Conservation (phyloP, 2,888 invertebrate species). For the Hypomecis atomaria region DNA sequence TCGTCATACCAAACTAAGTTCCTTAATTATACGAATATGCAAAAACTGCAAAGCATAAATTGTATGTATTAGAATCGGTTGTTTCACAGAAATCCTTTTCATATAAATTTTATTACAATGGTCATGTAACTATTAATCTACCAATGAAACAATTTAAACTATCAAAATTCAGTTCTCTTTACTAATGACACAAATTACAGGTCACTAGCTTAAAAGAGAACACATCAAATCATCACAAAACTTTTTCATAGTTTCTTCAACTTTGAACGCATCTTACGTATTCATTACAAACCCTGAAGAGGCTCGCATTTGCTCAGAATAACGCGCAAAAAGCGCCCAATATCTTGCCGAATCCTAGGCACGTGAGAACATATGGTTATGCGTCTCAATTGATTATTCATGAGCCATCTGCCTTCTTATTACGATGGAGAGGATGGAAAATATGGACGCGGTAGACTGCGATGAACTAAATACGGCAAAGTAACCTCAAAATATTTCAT, state of each 20-base stretch:
- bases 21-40: no score
- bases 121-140: no score
- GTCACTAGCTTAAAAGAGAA: not conserved
- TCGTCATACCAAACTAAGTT: no score
- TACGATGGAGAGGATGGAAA: slow-evolving; percentile 37
- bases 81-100: no score
- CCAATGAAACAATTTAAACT: no score
- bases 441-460: slow-evolving; percentile 29
- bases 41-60: no score
- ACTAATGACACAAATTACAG: not conserved
- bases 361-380: slow-evolving; percentile 50
- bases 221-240: not conserved
- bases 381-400: slow-evolving; percentile 58
- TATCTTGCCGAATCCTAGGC: slow-evolving; percentile 44
- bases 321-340: slow-evolving; percentile 45
- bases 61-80: no score
- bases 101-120: no score
- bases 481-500: not conserved
- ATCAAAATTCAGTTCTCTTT: no score
- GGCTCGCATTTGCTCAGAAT: slow-evolving; percentile 40
- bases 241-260: not conserved
- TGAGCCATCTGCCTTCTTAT: slow-evolving; percentile 50
- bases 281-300: slow-evolving; percentile 38
- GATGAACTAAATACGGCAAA: not conserved
- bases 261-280: not conserved